Conservation (phyloP, 53 echinoderm and acorn worm species). For the Temnopleurus reevesii region DNA sequence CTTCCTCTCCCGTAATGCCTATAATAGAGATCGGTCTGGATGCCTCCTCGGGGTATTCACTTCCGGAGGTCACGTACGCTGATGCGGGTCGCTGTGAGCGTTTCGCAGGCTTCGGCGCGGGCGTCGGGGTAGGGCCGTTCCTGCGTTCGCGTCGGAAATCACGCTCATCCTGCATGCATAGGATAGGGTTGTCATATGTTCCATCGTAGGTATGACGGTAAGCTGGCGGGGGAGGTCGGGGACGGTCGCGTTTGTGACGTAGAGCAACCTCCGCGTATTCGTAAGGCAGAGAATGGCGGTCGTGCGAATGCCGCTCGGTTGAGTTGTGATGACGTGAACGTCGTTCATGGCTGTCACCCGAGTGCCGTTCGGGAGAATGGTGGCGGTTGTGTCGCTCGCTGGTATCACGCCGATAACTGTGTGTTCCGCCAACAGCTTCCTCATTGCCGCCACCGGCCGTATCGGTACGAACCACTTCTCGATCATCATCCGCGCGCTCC, state of each 20-base stretch:
- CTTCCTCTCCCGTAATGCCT: conserved; percentile 9
- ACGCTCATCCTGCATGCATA: conserved; percentile 8
- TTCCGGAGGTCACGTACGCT: conserved; percentile 29
- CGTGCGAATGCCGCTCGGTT: not conserved
- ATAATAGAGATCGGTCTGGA: conserved; percentile 9
- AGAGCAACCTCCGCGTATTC: not conserved
- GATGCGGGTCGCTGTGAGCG: not conserved
- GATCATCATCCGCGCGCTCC: not conserved
- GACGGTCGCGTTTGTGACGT: not conserved
- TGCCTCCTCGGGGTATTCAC: conserved; percentile 10
- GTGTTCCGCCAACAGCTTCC: not conserved
- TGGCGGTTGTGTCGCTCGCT: not conserved
- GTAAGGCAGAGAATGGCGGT: not conserved
- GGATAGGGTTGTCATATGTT: not conserved
- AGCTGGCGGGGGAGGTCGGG: not conserved
- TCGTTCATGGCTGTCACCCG: not conserved
- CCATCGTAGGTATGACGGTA: not conserved
- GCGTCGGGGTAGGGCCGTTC: not conserved
- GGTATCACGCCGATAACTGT: not conserved
- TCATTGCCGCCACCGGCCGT: not conserved
- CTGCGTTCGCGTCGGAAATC: not conserved
- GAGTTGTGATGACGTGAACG: not conserved
- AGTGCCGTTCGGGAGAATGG: not conserved
- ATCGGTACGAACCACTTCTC: not conserved
- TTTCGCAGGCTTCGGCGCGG: conserved; percentile 25